Base-by-base conservation (phyloP, 2,797 vertebrate species). In the Leptatherina wallacei region DNA sequence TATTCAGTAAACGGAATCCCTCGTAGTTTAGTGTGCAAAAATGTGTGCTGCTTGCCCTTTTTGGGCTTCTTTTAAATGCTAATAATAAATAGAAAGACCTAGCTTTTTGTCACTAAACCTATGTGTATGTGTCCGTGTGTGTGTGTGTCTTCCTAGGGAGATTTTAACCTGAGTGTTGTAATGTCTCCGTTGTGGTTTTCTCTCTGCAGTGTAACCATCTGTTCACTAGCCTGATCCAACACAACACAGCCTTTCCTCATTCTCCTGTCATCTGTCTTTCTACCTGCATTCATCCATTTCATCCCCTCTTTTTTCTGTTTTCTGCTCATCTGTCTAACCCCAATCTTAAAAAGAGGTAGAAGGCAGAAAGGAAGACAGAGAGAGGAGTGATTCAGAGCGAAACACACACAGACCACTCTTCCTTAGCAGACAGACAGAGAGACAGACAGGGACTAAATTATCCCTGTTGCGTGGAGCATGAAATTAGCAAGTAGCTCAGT, bases 91-190 rank as follows among this genome's bases (percentile, higher is more conserved):
- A 66, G 73, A 59, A 75, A 89, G 79, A 71, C 84, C 62, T 86
- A 86, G 81, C 67, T 67, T 77, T 86, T 85, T 88, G 69, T 73
- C 72, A 22, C 63, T 47, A 24, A 61, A 81, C 47, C 20, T 22
- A 3, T 49, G 47, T 49, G 47, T 49, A 4, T 44, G 59, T 42
- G 60, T 27, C n/a, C 47, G 47, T 44, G 65, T 58, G 47, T 65
- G 56, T 51, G 47, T 13, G 44, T 64, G 8, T 75, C 47, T 91
- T 89, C 80, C 89, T 82, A 61, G 83, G 88, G 83, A 88, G 88
- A 76, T 88, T 90, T 93, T 90, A 94, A 93, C 91, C 93, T 89
- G 90, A 93, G 78, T 86, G 87, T 86, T 91, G 85, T 93, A 92
- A 91, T 84, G 86, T 84, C 92, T 91, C 91, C 81, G 54, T 73